Evolutionary conservation across 1,140 invertebrate species (phyloP).

Genomic region (Megathymus violae): DNA sequence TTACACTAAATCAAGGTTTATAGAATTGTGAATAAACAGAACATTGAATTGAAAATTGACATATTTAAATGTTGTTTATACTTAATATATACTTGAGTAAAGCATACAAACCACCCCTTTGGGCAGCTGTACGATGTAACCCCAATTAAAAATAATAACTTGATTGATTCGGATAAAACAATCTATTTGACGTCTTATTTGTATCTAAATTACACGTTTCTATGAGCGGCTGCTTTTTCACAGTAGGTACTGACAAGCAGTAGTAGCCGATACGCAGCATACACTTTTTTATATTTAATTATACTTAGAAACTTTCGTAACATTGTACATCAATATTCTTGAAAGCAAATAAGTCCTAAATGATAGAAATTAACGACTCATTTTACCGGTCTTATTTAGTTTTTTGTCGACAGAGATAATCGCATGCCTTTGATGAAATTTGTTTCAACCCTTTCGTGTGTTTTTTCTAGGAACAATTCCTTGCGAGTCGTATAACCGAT

Average conservation of each 20-base stretch:
- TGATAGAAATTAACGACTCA: slow-evolving; percentile 59
- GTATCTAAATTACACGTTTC: slow-evolving; percentile 67
- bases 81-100: too few species aligned
- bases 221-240: slow-evolving; percentile 49
- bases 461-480: slow-evolving; percentile 55
- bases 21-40: too few species aligned
- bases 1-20: too few species aligned
- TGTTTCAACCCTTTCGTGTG: slow-evolving; percentile 64
- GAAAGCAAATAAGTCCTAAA: slow-evolving; percentile 46
- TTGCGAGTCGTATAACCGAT: slow-evolving; percentile 56
- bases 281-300: slow-evolving; percentile 45
- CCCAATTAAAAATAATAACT: slow-evolving; percentile 76
- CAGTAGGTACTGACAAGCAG: slow-evolving; percentile 46
- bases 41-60: too few species aligned
- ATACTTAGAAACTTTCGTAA: slow-evolving; percentile 52
- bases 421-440: slow-evolving; percentile 70
- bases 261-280: slow-evolving; percentile 50
- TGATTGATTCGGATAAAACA: slow-evolving; percentile 70
- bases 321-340: slow-evolving; percentile 54
- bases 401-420: slow-evolving; percentile 60
- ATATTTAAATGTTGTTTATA: too few species aligned
- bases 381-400: slow-evolving; percentile 42
- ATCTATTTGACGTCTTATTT: slow-evolving; percentile 75
- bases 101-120: slow-evolving; percentile 9
- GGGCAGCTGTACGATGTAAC: slow-evolving; percentile 36